A percentile compares a stretch with the other conserved stretches of the same genome.
These are phyloP conservation scores for Hetaerina titia DNA, from an alignment of 2,888 invertebrate species.

Conservation along the genomic window DNA sequence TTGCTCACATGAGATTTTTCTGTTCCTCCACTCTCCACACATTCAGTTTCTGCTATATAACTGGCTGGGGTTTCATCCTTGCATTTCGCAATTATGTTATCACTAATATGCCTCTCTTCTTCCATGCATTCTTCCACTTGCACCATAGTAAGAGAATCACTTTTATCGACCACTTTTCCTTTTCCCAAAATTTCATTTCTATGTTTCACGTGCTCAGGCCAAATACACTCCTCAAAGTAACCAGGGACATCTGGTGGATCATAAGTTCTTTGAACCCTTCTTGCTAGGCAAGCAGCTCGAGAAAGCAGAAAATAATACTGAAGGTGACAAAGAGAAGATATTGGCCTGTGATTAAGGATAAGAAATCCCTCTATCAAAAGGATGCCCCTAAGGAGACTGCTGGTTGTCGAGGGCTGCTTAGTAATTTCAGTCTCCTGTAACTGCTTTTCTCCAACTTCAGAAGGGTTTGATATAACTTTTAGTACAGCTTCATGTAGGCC, in stretches of 20 bases:
- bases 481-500: conserved; percentile 83
- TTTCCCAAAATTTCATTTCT: conserved; percentile 75
- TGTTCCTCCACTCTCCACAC: too few relatives aligned
- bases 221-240: conserved; percentile 93
- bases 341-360: conserved; percentile 84
- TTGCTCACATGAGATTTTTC: not conserved
- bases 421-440: not conserved
- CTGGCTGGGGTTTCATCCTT: too few relatives aligned
- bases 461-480: conserved; percentile 71
- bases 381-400: not conserved
- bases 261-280: conserved; percentile 84
- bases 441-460: conserved; percentile 72
- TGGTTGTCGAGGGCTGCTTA: not conserved
- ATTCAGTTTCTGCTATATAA: too few relatives aligned
- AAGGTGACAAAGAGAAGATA: conserved; percentile 83
- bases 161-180: conserved; percentile 24
- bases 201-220: conserved; percentile 90
- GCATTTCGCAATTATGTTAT: too few relatives aligned
- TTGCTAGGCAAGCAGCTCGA: conserved; percentile 83
- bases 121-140: not conserved
- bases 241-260: conserved; percentile 92
- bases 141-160: conserved; percentile 34
- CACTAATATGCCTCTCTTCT: not conserved
- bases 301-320: conserved; percentile 87
- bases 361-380: conserved; percentile 87